These are phyloP conservation scores for Pipa parva DNA, from an alignment of 2,113 vertebrate species.

Conservation along the genomic window DNA sequence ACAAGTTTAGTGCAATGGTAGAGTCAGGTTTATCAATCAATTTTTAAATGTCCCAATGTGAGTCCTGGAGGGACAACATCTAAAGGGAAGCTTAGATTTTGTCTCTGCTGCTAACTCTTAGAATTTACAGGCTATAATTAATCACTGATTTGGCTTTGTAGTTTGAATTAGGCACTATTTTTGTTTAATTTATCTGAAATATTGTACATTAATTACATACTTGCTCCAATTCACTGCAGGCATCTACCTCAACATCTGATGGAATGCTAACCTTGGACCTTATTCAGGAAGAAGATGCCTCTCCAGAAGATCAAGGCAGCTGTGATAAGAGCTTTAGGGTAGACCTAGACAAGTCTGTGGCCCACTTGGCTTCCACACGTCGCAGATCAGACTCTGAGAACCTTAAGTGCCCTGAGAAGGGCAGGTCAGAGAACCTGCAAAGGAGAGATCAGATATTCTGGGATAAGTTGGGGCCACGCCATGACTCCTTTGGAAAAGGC, in stretches of 20 bases:
- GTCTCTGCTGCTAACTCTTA: no score
- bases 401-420: conserved; percentile 3
- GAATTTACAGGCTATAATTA: no score
- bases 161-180: no score
- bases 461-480: conserved; percentile 46
- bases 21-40: no score
- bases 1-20: no score
- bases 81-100: no score
- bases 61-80: no score
- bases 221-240: conserved; percentile 55
- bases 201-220: no score
- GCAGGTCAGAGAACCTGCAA: conserved; percentile 63
- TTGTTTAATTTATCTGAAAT: no score
- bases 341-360: conserved; percentile 63
- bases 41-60: no score
- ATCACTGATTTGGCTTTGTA: no score
- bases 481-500: conserved; percentile 56
- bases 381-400: conserved; percentile 63
- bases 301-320: conserved; percentile 58
- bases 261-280: conserved; percentile 92
- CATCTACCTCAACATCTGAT: conserved; percentile 84
- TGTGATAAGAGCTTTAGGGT: conserved; percentile 73
- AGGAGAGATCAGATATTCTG: conserved; percentile 50
- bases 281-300: conserved; percentile 84
- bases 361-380: conserved; percentile 50